Percentiles rank a stretch among this genome's conserved stretches.
Conservation (phyloP, 2,888 invertebrate species). For the Leptinotarsa peninsularis region DNA sequence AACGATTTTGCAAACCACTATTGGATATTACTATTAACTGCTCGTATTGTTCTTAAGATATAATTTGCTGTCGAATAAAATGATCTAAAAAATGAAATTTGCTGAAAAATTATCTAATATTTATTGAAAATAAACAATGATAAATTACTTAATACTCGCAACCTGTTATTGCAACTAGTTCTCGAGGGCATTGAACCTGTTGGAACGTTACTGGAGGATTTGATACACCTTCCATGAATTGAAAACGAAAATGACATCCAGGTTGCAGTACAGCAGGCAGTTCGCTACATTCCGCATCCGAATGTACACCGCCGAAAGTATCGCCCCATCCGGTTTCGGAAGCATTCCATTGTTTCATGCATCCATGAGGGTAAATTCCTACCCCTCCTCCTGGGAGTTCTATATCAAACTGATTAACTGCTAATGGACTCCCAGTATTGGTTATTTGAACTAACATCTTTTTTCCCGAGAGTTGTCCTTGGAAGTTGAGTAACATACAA, state of each 20-base stretch:
- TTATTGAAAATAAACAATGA: no score
- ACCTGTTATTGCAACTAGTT: conserved; percentile 30
- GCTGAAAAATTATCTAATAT: no score
- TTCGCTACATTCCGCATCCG: conserved; percentile 33
- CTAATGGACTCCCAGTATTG: conserved; percentile 34
- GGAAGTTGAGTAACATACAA: conserved; percentile 40
- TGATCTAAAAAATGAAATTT: no score
- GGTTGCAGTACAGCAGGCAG: conserved; percentile 35
- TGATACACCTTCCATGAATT: conserved; percentile 39
- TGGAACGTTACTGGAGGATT: conserved; percentile 38
- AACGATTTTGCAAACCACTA: no score
- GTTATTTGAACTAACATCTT: conserved; percentile 37
- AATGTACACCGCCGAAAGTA: conserved; percentile 30
- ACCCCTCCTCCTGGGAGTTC: conserved; percentile 46
- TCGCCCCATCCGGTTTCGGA: conserved; percentile 39
- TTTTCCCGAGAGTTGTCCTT: conserved; percentile 40
- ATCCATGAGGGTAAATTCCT: conserved; percentile 32
- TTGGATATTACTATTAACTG: no score
- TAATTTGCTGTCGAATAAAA: no score
- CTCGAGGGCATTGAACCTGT: conserved; percentile 42
- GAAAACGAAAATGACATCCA: conserved; percentile 43
- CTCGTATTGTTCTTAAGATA: no score
- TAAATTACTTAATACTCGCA: conserved; percentile 24
- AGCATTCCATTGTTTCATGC: conserved; percentile 40
- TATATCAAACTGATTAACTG: conserved; percentile 45